phyloP scores from a whole-genome alignment of 2,113 vertebrate genomes.

The Chaetura pelagica region DNA sequence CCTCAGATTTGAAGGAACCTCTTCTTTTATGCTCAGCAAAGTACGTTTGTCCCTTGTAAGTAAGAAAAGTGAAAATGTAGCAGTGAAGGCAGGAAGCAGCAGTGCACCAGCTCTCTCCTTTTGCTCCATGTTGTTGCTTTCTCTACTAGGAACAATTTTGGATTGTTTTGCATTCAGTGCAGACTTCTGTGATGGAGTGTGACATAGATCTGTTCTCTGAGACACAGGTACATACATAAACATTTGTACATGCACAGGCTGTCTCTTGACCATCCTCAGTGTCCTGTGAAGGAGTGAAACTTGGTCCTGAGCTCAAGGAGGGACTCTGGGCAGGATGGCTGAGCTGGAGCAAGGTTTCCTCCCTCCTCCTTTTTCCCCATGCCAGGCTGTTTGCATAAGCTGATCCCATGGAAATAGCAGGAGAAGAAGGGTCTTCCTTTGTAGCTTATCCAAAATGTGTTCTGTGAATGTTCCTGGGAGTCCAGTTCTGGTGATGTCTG shows the following conservation, averaged over 20 bases:
- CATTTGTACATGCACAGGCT: rapidly evolving
- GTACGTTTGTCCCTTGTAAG: neutral
- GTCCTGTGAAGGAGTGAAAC: neutral
- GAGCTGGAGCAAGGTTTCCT: neutral
- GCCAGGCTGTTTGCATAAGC: neutral
- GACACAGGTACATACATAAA: neutral
- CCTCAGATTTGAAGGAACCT: neutral
- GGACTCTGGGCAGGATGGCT: rapidly evolving
- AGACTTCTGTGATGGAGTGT: neutral
- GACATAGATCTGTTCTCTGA: neutral
- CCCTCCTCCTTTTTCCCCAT: neutral
- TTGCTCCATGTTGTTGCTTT: rapidly evolving
- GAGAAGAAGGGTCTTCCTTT: neutral
- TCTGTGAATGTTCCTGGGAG: neutral
- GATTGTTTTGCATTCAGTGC: neutral
- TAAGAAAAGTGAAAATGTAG: neutral
- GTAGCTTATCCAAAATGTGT: neutral
- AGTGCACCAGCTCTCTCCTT: neutral
- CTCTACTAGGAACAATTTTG: neutral
- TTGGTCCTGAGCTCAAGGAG: neutral
- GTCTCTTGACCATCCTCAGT: neutral
- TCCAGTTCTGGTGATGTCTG: neutral
- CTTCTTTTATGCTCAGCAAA: neutral
- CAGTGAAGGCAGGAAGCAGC: neutral
- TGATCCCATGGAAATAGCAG: neutral